These are phyloP conservation scores for Ceryle rudis DNA, from an alignment of 2,797 vertebrate species.

Conservation along the genomic window DNA sequence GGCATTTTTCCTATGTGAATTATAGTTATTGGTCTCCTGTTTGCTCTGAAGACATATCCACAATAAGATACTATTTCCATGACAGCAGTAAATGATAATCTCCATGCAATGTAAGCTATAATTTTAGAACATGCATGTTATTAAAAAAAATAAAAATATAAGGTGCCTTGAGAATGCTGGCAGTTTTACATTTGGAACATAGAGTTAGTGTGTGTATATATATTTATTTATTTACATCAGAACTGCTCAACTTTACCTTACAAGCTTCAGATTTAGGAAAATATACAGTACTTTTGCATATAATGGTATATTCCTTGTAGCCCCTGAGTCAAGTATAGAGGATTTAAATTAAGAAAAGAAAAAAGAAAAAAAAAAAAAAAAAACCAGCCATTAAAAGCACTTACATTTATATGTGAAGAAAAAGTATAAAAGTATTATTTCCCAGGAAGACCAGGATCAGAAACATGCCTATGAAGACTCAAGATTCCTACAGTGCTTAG, in stretches of 20 bases:
- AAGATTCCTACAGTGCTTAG: constrained; percentile 80
- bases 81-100: constrained; percentile 82
- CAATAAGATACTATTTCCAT: constrained; percentile 82
- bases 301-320: constrained; percentile 89
- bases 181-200: constrained; percentile 87
- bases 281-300: constrained; percentile 90
- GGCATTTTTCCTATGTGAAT: constrained; percentile 41
- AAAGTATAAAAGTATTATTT: constrained; percentile 87
- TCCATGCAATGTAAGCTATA: constrained; percentile 86
- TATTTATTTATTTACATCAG: constrained; percentile 81
- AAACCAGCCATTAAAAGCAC: constrained; percentile 87
- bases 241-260: constrained; percentile 83
- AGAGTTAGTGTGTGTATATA: constrained; percentile 74
- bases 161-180: constrained; percentile 88
- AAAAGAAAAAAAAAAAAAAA: constrained; percentile 55
- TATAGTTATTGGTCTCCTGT: constrained; percentile 64
- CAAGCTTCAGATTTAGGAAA: constrained; percentile 90
- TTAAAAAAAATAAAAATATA: constrained; percentile 86
- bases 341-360: constrained; percentile 79
- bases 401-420: constrained; percentile 81
- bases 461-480: constrained; percentile 89
- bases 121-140: constrained; percentile 87
- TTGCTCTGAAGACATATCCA: constrained; percentile 83
- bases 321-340: constrained; percentile 97
- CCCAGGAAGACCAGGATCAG: constrained; percentile 89